Conservation (phyloP, 2,113 vertebrate genomes). For the Tragelaphus imberbis region DNA sequence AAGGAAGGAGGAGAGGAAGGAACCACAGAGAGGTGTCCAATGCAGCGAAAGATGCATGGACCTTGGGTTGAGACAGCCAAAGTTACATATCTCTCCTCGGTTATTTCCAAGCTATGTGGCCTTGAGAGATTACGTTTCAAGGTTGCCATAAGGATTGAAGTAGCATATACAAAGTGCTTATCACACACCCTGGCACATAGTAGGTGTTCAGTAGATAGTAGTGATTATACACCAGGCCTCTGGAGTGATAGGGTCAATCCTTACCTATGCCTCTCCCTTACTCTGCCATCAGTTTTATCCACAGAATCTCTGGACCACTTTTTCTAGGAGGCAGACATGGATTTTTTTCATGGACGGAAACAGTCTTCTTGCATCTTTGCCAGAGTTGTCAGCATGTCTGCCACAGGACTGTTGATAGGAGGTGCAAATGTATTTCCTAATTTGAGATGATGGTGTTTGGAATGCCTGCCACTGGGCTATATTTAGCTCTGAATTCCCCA, state of each 20-base stretch:
- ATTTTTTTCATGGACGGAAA: not conserved
- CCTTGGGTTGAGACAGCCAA: not conserved
- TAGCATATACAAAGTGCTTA: not conserved
- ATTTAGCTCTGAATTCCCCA: conserved; percentile 61
- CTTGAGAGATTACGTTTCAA: not conserved
- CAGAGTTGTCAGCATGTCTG: conserved; percentile 51
- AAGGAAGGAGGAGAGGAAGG: not conserved
- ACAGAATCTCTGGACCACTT: not conserved
- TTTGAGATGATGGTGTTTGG: conserved; percentile 64
- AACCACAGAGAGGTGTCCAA: not conserved
- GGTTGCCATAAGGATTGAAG: not conserved
- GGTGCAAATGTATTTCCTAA: conserved; percentile 68
- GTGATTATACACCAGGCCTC: fast-evolving
- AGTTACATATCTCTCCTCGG: not conserved
- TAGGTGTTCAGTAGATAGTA: not conserved
- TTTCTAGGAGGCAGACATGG: not conserved
- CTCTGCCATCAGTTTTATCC: too few species aligned
- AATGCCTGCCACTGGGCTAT: conserved; percentile 61
- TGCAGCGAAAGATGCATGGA: too few species aligned
- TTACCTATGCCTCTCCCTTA: fast-evolving
- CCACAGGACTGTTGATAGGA: conserved; percentile 66
- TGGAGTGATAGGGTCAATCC: not conserved
- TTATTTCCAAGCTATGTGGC: not conserved
- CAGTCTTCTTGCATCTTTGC: conserved; percentile 23
- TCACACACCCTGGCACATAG: not conserved